Conservation (phyloP, 2,888 invertebrate species). For the Tachina lurida region DNA sequence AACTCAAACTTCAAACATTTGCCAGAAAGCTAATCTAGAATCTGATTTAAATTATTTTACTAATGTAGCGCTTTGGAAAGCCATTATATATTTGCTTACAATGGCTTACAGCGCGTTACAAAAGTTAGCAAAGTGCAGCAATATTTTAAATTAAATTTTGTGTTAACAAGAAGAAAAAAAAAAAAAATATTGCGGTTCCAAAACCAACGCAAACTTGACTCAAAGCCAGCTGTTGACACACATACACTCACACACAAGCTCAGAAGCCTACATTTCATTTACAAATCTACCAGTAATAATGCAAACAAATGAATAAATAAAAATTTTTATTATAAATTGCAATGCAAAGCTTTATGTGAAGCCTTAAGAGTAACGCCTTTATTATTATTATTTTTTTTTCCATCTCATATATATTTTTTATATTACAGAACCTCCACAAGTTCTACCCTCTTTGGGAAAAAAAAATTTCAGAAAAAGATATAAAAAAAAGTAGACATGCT, state of each 20-base stretch:
- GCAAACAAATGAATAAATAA: constrained; percentile 53
- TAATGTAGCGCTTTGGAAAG: not conserved
- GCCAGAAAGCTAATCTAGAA: not conserved
- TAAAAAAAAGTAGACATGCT: constrained; percentile 26
- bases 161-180: constrained; percentile 8
- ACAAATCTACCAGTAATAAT: constrained; percentile 49
- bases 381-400: constrained; percentile 31
- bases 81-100: not conserved
- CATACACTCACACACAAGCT: not conserved
- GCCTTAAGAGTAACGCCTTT: constrained; percentile 67
- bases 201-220: constrained; percentile 36
- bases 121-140: constrained; percentile 76
- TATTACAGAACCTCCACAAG: constrained; percentile 36
- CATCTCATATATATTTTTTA: not conserved
- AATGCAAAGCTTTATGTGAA: constrained; percentile 62
- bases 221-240: constrained; percentile 26
- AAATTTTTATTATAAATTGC: constrained; percentile 64
- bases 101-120: not conserved
- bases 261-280: constrained; percentile 30
- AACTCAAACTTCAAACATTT: not conserved
- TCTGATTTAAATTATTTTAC: not conserved
- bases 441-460: constrained; percentile 25
- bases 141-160: constrained; percentile 80
- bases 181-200: constrained; percentile 20
- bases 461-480: constrained; percentile 10